Percentiles rank a stretch among this genome's conserved stretches.
phyloP scores from a whole-genome alignment of 2,113 vertebrate species.

The Xiphophorus hellerii region DNA sequence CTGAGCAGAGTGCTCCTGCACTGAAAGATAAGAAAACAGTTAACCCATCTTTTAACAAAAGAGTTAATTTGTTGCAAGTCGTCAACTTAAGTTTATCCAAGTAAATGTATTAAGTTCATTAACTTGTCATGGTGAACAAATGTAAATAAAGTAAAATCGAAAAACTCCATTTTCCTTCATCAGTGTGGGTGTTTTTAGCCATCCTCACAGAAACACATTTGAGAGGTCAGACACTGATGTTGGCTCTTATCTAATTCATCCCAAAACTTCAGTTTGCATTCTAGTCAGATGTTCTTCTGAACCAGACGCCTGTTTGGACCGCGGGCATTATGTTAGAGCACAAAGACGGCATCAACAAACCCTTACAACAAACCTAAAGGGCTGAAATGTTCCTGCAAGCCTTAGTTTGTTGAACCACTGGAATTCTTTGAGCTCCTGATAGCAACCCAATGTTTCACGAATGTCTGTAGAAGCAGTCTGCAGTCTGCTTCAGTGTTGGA shows the following conservation, averaged over 20 bases:
- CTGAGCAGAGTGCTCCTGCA: background rate
- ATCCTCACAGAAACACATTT: background rate
- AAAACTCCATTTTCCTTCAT: too few species aligned
- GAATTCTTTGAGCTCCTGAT: background rate
- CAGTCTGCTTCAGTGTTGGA: background rate
- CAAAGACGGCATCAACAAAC: background rate
- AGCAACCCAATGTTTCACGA: background rate
- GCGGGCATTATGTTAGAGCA: background rate
- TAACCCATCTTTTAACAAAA: too few species aligned
- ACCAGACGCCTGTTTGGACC: background rate
- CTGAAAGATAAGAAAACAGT: too few species aligned
- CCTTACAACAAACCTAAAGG: too few species aligned
- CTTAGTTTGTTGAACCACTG: background rate
- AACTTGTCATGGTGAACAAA: too few species aligned
- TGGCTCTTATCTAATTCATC: background rate
- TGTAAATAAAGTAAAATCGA: too few species aligned
- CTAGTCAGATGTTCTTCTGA: background rate
- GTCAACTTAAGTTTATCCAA: too few species aligned
- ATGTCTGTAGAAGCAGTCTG: background rate
- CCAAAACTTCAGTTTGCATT: background rate
- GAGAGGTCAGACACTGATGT: background rate
- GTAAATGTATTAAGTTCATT: too few species aligned
- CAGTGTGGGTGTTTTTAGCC: background rate
- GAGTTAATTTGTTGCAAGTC: too few species aligned
- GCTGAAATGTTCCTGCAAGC: too few species aligned